Evolutionary conservation across 2,888 invertebrate species (phyloP).

Genomic region (Drosophila parthenogenetica): DNA sequence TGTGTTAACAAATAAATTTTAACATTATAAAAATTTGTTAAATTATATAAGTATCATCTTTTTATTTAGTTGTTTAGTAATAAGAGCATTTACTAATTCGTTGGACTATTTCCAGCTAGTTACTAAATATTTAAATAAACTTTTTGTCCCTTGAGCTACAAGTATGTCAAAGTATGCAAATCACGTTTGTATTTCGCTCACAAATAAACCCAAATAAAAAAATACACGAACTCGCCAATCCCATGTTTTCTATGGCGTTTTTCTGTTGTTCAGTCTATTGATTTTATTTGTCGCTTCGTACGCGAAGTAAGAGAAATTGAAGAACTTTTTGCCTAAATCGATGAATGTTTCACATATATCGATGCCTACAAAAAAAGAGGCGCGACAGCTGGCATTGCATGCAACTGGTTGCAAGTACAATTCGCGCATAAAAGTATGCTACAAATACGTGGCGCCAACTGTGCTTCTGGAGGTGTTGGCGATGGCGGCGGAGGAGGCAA

Average conservation of each 20-base stretch:
- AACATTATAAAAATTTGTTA: no score
- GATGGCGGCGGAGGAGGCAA: neutral
- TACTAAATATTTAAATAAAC: constrained; percentile 10
- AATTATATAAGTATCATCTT: no score
- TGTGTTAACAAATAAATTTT: no score
- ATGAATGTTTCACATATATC: constrained; percentile 21
- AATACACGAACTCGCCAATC: constrained; percentile 6
- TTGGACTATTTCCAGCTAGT: neutral
- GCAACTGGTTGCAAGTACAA: constrained; percentile 68
- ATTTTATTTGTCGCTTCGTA: constrained; percentile 38
- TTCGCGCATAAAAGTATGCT: constrained; percentile 42
- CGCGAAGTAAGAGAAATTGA: constrained; percentile 47
- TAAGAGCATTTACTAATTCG: constrained; percentile 1
- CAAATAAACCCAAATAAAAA: constrained; percentile 12
- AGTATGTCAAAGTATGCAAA: constrained; percentile 73
- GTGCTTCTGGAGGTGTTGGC: neutral
- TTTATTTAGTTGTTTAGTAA: neutral
- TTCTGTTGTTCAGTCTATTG: constrained; percentile 10
- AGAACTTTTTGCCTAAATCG: constrained; percentile 37
- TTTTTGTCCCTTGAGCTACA: constrained; percentile 32
- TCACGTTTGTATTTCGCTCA: constrained; percentile 58
- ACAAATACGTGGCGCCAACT: constrained; percentile 25
- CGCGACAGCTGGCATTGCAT: constrained; percentile 48
- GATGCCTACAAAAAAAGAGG: constrained; percentile 21
- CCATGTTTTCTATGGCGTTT: constrained; percentile 19